Conservation (phyloP, 2,797 vertebrate species). For the Platyrinchus mystaceus region DNA sequence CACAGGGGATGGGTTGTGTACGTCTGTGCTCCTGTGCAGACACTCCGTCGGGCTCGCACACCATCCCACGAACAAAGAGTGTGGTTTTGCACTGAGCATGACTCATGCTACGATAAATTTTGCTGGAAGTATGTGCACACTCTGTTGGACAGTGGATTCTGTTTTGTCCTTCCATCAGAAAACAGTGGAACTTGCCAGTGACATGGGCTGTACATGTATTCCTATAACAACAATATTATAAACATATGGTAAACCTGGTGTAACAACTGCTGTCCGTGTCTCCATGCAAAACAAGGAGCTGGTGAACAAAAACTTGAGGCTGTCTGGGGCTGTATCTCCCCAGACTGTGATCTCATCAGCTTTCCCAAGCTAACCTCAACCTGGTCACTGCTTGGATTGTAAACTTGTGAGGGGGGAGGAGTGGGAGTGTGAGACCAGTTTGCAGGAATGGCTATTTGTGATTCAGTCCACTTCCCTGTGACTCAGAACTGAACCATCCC, state of each 20-base stretch:
- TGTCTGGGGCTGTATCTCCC: conserved; percentile 30
- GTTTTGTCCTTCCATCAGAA: conserved; percentile 38
- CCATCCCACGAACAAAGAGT: neutral
- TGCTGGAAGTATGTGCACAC: neutral
- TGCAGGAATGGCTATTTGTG: conserved; percentile 23
- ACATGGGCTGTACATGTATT: conserved; percentile 5
- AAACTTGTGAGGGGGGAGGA: neutral
- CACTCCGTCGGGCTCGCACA: fast-evolving
- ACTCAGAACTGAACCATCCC: conserved; percentile 39
- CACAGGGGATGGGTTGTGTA: neutral
- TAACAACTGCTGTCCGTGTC: neutral
- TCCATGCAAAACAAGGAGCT: neutral
- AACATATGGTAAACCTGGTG: conserved; percentile 36
- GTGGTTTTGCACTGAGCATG: neutral
- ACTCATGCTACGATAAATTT: neutral
- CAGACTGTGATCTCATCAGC: conserved; percentile 60
- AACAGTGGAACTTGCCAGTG: conserved; percentile 33
- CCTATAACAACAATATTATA: conserved; percentile 43
- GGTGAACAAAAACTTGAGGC: conserved; percentile 3
- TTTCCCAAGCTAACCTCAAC: conserved; percentile 56
- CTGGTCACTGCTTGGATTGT: conserved; percentile 40
- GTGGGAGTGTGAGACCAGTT: neutral
- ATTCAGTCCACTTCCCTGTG: conserved; percentile 32
- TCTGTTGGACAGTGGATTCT: neutral
- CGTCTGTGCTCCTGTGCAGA: neutral